Evolutionary conservation across 2,113 vertebrate species (phyloP).

Genomic region (Bubalus kerabau): DNA sequence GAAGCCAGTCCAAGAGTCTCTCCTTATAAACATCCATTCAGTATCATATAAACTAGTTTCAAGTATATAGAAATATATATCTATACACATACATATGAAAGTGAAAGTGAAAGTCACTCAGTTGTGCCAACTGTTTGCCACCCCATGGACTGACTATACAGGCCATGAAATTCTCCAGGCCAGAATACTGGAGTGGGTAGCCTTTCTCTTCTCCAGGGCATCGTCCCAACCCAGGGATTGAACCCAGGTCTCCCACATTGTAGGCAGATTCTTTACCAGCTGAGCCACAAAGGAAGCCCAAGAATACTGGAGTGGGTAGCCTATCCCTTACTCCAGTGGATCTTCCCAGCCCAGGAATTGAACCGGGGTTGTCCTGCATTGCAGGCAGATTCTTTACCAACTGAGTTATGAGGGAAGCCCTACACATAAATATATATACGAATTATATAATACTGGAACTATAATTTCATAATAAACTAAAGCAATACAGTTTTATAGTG

Average conservation of each 20-base stretch:
- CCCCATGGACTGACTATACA: background rate
- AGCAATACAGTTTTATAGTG: background rate
- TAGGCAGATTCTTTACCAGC: background rate
- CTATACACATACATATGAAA: background rate
- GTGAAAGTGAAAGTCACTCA: background rate
- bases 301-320: background rate
- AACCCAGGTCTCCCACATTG: background rate
- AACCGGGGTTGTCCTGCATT: background rate
- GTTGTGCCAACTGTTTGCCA: fast-evolving
- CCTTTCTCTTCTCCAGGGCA: background rate
- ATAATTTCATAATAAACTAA: background rate
- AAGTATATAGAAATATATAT: background rate
- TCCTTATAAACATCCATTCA: background rate
- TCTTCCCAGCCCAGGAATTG: background rate
- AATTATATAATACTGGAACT: background rate
- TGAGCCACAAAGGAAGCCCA: background rate
- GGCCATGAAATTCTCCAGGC: background rate
- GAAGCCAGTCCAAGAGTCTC: background rate
- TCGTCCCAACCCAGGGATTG: background rate
- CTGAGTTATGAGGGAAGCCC: background rate
- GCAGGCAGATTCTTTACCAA: background rate
- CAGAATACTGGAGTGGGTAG: background rate
- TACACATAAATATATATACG: background rate
- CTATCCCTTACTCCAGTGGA: background rate
- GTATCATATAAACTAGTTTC: background rate